Evolutionary conservation across 1,140 invertebrate species (phyloP).

Genomic region (Berghia stephanieae): DNA sequence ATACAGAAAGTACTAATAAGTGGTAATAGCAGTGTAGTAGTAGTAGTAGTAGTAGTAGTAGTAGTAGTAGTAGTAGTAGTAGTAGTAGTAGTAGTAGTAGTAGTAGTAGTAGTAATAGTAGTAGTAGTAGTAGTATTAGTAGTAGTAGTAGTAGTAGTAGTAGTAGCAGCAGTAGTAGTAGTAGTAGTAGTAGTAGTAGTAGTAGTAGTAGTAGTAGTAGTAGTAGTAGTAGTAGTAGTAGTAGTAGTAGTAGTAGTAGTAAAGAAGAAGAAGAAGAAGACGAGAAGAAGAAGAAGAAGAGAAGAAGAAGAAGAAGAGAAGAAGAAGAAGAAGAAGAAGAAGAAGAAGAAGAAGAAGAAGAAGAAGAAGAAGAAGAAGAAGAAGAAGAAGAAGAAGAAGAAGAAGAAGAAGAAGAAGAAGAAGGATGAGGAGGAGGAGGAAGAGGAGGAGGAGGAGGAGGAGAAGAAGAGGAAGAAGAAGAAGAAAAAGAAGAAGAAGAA

Average conservation of each 20-base stretch:
- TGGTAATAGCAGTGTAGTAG: too few species aligned
- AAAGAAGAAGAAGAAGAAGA: not conserved
- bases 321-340: not conserved
- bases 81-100: too few species aligned
- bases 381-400: not conserved
- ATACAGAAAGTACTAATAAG: conserved; percentile 10
- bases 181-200: conserved; percentile 2
- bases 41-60: too few species aligned
- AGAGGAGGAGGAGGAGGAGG: not conserved
- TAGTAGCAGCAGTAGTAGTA: not conserved
- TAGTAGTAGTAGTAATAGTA: not conserved
- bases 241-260: conserved; percentile 2
- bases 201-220: conserved; percentile 2
- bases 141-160: not conserved
- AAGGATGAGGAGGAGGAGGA: too few species aligned
- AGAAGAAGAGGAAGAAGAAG: not conserved
- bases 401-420: not conserved
- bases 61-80: too few species aligned
- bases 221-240: conserved; percentile 2
- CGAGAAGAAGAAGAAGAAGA: not conserved
- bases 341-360: not conserved
- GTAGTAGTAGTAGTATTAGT: too few species aligned
- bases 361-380: not conserved
- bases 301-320: not conserved
- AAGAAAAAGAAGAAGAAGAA: not conserved